These are phyloP conservation scores for Sakesphorus luctuosus DNA, from an alignment of 2,113 vertebrate species.

Conservation along the genomic window DNA sequence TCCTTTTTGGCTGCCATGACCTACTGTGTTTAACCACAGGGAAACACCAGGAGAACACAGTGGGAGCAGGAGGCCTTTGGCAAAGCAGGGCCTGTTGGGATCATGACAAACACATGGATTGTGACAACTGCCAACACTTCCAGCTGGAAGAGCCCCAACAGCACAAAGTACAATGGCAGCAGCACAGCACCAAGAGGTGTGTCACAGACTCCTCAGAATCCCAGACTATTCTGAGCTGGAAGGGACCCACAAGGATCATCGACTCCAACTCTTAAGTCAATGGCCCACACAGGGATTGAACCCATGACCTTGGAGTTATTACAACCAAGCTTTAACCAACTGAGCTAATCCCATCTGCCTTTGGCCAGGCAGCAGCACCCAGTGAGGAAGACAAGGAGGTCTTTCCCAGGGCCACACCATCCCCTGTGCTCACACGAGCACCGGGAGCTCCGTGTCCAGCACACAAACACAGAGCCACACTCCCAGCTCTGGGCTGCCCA, in stretches of 20 bases:
- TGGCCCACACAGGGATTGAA: too few relatives aligned
- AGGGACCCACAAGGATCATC: too few relatives aligned
- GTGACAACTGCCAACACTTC: not conserved
- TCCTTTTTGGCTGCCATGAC: too few relatives aligned
- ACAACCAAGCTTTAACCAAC: too few relatives aligned
- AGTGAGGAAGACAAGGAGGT: not conserved
- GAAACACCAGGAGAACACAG: not conserved
- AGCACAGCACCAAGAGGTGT: not conserved
- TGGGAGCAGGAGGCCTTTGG: not conserved
- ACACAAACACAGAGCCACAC: not conserved
- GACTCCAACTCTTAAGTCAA: too few relatives aligned
- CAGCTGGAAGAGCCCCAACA: not conserved
- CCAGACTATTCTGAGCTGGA: too few relatives aligned
- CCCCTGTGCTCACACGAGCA: accelerated
- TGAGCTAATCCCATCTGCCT: not conserved
- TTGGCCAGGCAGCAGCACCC: not conserved
- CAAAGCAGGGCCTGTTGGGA: not conserved
- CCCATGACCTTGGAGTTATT: too few relatives aligned
- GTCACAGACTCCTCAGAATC: too few relatives aligned
- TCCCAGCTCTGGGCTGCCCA: not conserved
- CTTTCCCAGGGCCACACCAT: not conserved
- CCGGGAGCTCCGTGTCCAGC: not conserved
- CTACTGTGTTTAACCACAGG: too few relatives aligned
- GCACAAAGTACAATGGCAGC: not conserved
- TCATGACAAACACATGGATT: accelerated